Base-by-base conservation (phyloP, 30 jellyfish, hydroid and myxozoan species). In the Catostylus mosaicus region DNA sequence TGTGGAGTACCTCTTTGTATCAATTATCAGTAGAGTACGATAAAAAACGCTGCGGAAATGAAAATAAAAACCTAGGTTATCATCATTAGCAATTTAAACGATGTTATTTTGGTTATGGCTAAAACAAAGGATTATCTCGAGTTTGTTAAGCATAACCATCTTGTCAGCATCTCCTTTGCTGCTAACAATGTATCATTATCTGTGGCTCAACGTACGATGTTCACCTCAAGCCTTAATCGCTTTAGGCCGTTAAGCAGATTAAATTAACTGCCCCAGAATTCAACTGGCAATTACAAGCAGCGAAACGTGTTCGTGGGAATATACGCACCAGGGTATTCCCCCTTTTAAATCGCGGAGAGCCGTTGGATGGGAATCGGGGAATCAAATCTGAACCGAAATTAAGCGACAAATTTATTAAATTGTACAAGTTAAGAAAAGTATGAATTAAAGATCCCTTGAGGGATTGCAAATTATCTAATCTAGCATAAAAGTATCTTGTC, bases 271-370 rank as follows among this genome's bases (percentile, higher is more conserved):
- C 20, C 63, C 63, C 63, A 23, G 20, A 3, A 48, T 48, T 48
- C 63, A 48, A 48, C 63, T 48, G 63, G 63, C 63, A 48, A 48
- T 48, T 48, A 16, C 11, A 27, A 16, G 23, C 63, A 48, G 1
- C 3, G 63, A 48, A 48, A 27, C 63, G 63, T 48, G 63, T 27
- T 48, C 63, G 63, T 48, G 63, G 63, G 63, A 48, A 48, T 48
- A 48, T 48, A 8, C 14, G 14, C 24, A 48, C 63, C 24, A 9
- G 63, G 63, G 23, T 3, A 48, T 48, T 16, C 63, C 63, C 63
- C 63, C 23, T 48, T 48, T 16, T 48, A 4, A 4, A 4, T 16
- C 63, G 14, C 24, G 24, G 20, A 48, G 4, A 48, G 54, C 54
- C 54, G 63, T n/a, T 27, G 14, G 23, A 23, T 48, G 63, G 14